These are phyloP conservation scores for Globodera ellingtonae DNA, from an alignment of 1,140 invertebrate species.

Conservation along the genomic window DNA sequence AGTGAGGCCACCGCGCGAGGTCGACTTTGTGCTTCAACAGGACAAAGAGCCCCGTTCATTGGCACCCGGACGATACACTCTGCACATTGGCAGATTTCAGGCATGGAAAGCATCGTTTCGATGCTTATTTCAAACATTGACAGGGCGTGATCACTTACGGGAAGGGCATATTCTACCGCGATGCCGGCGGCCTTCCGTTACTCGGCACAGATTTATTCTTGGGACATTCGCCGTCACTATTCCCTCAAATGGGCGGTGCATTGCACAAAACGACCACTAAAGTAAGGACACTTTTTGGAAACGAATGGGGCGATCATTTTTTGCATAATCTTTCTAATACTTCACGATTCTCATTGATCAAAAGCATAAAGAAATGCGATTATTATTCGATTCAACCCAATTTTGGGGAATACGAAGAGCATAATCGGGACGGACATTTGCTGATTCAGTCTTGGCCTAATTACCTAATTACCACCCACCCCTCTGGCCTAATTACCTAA, in stretches of 20 bases:
- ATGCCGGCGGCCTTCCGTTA: conserved; percentile 38
- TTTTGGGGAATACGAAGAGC: too few relatives aligned
- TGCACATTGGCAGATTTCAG: conserved; percentile 37
- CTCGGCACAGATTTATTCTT: conserved; percentile 32
- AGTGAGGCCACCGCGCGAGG: conserved; percentile 29
- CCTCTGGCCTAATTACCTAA: neutral
- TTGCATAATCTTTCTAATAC: too few relatives aligned
- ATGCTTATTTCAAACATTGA: neutral
- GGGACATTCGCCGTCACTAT: conserved; percentile 31
- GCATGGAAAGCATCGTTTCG: neutral
- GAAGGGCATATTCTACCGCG: conserved; percentile 46
- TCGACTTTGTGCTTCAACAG: conserved; percentile 35
- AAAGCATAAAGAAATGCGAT: too few relatives aligned
- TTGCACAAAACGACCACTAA: conserved; percentile 37
- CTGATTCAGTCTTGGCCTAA: too few relatives aligned
- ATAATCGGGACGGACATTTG: too few relatives aligned
- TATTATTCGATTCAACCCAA: too few relatives aligned
- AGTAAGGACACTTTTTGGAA: neutral
- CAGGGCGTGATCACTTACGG: conserved; percentile 49
- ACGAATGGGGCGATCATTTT: too few relatives aligned
- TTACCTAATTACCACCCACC: neutral
- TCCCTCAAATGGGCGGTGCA: conserved; percentile 35
- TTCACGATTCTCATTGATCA: too few relatives aligned
- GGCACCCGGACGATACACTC: conserved; percentile 39
- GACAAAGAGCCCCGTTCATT: conserved; percentile 9